phyloP scores from a whole-genome alignment of 2,888 invertebrate species.

The Dolomedes plantarius region DNA sequence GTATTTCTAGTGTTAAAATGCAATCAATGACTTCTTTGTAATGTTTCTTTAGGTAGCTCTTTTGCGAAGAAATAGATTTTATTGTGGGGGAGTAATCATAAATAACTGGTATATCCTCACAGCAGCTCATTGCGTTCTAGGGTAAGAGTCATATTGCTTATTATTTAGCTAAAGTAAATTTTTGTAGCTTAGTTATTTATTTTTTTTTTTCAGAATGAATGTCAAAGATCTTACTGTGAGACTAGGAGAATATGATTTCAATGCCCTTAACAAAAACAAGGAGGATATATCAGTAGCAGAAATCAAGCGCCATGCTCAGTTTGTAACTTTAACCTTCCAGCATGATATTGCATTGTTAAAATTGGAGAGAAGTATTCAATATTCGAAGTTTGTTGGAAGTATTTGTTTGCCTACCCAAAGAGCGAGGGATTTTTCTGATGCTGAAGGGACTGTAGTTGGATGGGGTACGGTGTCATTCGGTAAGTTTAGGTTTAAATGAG shows the following conservation, averaged over 20 bases:
- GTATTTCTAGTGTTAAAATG: too few species aligned
- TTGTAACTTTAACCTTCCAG: slow-evolving; percentile 52
- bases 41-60: slow-evolving; percentile 43
- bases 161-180: not conserved
- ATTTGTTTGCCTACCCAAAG: slow-evolving; percentile 50
- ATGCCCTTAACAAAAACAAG: slow-evolving; percentile 20
- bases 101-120: slow-evolving; percentile 70
- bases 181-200: slow-evolving; percentile 79
- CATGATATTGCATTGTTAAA: slow-evolving; percentile 68
- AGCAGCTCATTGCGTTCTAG: slow-evolving; percentile 70
- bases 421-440: slow-evolving; percentile 21
- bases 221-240: slow-evolving; percentile 79
- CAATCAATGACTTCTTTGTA: too few species aligned
- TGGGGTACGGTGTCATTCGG: slow-evolving; percentile 68
- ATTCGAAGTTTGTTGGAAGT: slow-evolving; percentile 51
- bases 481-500: slow-evolving; percentile 36
- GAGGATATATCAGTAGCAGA: slow-evolving; percentile 57
- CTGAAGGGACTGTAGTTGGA: slow-evolving; percentile 65
- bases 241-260: slow-evolving; percentile 68
- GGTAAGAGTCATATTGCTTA: too few species aligned
- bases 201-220: slow-evolving; percentile 84
- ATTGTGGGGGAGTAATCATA: slow-evolving; percentile 78
- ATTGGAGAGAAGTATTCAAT: slow-evolving; percentile 33
- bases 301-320: slow-evolving; percentile 63
- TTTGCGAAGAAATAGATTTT: slow-evolving; percentile 87